These are phyloP conservation scores for Acanthiza pusilla DNA, from an alignment of 2,797 vertebrate species.

Conservation along the genomic window DNA sequence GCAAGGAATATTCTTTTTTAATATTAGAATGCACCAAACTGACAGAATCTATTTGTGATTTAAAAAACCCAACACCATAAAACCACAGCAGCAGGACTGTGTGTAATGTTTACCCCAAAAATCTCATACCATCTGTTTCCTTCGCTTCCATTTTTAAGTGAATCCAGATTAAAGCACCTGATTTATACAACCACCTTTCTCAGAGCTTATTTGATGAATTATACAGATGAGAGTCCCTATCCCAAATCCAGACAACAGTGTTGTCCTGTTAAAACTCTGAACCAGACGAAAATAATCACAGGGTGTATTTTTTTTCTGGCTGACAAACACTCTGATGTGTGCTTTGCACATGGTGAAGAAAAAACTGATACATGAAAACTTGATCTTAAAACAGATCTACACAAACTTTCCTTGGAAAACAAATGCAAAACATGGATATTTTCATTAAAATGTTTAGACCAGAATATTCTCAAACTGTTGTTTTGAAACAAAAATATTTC, in stretches of 20 bases:
- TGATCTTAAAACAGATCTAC: background rate
- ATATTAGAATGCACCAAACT: background rate
- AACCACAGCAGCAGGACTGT: background rate
- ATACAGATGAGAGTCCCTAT: background rate
- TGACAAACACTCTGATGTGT: background rate
- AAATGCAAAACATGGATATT: background rate
- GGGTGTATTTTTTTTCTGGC: accelerated
- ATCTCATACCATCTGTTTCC: background rate
- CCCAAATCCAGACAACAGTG: background rate
- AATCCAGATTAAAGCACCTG: background rate
- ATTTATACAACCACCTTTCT: background rate
- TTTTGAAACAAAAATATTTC: background rate
- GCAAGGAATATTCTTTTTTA: background rate
- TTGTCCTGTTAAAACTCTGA: background rate
- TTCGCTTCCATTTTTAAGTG: background rate
- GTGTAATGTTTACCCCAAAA: background rate
- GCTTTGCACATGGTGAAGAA: background rate
- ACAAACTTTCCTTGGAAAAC: background rate
- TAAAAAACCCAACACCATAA: accelerated
- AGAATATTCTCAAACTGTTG: background rate
- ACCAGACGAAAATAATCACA: background rate
- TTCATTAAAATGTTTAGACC: background rate
- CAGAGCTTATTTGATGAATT: background rate
- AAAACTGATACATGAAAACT: background rate
- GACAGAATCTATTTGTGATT: background rate